Conservation (phyloP, 2,888 invertebrate species). For the Smittia aterrima region DNA sequence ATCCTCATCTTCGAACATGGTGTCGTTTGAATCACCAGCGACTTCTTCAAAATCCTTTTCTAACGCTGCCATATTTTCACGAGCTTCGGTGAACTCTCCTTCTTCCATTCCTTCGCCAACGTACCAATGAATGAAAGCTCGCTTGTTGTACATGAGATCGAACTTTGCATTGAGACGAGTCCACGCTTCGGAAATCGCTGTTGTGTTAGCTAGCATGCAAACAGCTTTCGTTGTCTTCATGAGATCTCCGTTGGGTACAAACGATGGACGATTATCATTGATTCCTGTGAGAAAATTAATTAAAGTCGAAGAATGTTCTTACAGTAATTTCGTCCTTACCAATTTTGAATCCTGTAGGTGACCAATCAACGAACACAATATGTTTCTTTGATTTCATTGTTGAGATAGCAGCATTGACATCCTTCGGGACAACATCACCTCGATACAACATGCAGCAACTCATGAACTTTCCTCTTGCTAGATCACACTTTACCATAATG, state of each 20-base stretch:
- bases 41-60: conserved; percentile 76
- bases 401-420: conserved; percentile 74
- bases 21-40: conserved; percentile 58
- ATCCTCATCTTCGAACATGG: neutral
- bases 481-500: conserved; percentile 77
- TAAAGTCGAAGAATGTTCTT: no score
- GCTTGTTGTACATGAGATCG: conserved; percentile 86
- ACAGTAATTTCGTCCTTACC: neutral
- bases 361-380: conserved; percentile 84
- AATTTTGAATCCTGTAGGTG: conserved; percentile 81
- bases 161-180: conserved; percentile 84
- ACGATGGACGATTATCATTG: conserved; percentile 74
- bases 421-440: conserved; percentile 79
- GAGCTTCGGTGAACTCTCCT: conserved; percentile 77
- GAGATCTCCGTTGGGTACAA: conserved; percentile 67
- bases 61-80: conserved; percentile 71
- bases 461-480: conserved; percentile 67
- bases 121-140: conserved; percentile 91
- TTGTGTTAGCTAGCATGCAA: conserved; percentile 82
- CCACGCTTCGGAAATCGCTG: conserved; percentile 81
- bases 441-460: conserved; percentile 74
- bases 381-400: conserved; percentile 67
- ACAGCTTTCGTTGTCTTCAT: conserved; percentile 78
- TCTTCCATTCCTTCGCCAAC: conserved; percentile 81
- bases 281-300: conserved; percentile 58